Evolutionary conservation across 2,888 invertebrate genomes (phyloP).

Genomic region (Lagria hirta): DNA sequence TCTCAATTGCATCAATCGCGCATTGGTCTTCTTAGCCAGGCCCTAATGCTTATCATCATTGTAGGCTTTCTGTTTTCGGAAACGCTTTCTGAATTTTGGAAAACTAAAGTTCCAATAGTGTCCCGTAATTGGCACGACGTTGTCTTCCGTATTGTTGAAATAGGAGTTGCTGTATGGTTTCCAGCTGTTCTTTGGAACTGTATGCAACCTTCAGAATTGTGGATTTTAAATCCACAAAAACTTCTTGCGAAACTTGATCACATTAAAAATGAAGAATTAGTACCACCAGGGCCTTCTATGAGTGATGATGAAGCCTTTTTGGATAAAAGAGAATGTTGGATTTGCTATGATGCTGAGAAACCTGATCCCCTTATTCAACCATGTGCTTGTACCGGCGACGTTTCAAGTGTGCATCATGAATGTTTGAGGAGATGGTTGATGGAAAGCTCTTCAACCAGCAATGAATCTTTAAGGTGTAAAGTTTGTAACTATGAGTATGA

Average conservation of each 20-base stretch:
- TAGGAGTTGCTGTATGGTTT: constrained; percentile 93
- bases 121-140: constrained; percentile 92
- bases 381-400: constrained; percentile 88
- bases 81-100: constrained; percentile 91
- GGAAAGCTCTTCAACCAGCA: constrained; percentile 60
- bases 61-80: constrained; percentile 89
- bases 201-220: constrained; percentile 89
- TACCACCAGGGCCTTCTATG: constrained; percentile 1
- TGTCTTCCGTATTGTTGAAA: constrained; percentile 86
- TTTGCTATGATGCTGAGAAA: constrained; percentile 84
- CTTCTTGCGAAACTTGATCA: constrained; percentile 62
- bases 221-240: constrained; percentile 90
- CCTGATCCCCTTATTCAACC: constrained; percentile 84
- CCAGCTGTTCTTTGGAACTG: constrained; percentile 96
- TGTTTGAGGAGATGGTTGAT: constrained; percentile 88
- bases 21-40: constrained; percentile 84
- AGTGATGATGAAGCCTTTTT: constrained; percentile 58
- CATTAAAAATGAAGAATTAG: constrained; percentile 8
- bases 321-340: constrained; percentile 82
- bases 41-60: constrained; percentile 85
- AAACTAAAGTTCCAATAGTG: constrained; percentile 82
- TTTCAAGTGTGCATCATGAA: constrained; percentile 90
- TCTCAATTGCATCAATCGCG: constrained; percentile 91
- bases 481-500: constrained; percentile 84
- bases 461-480: constrained; percentile 64